Percentiles rank a stretch among this genome's conserved stretches.
Conservation (phyloP, 1,140 invertebrate genomes). For the Philaenus spumarius region DNA sequence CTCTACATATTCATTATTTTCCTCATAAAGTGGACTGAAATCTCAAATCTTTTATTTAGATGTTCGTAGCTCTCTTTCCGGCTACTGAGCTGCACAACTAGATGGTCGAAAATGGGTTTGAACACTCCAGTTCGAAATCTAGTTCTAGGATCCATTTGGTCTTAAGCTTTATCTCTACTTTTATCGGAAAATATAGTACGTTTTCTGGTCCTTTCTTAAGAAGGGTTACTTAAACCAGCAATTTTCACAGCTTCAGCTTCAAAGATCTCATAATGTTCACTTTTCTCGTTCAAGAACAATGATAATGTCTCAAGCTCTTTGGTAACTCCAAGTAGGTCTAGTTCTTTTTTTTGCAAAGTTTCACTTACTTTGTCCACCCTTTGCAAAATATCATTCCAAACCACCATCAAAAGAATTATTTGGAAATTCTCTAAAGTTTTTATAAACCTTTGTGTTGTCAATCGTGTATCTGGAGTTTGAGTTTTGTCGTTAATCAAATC, state of each 20-base stretch:
- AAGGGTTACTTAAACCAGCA: background rate
- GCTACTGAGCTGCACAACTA: background rate
- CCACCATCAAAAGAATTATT: background rate
- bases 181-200: background rate
- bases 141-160: background rate
- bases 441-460: no score
- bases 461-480: background rate
- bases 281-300: background rate
- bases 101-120: background rate
- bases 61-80: background rate
- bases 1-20: background rate
- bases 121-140: constrained; percentile 1
- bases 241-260: background rate
- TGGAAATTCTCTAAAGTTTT: background rate
- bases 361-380: background rate
- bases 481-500: background rate
- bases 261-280: background rate
- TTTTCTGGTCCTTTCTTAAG: background rate
- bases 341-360: background rate
- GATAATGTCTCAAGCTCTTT: background rate
- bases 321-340: background rate
- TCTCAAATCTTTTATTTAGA: background rate
- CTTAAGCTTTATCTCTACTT: background rate
- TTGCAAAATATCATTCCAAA: constrained; percentile 6
- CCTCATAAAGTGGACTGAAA: background rate